A percentile compares a stretch with the other conserved stretches of the same genome.
phyloP scores from a whole-genome alignment of 2,113 vertebrate species.

The Motacilla tschutschensis region DNA sequence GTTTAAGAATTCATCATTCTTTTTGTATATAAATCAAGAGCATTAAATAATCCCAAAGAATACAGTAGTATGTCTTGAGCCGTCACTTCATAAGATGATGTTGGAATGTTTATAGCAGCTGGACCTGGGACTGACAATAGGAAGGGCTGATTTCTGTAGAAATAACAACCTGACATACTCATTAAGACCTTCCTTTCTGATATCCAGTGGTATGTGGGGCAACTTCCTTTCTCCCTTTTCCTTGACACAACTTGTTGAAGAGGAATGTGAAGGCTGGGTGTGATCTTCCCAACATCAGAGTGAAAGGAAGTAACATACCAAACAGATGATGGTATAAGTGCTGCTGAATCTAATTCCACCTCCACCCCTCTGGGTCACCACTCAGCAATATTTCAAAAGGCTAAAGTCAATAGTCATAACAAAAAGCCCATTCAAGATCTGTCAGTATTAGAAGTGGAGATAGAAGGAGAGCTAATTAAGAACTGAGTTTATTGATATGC shows the following conservation, averaged over 20 bases:
- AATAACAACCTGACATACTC: slow-evolving; percentile 46
- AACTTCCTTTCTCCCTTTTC: slow-evolving; percentile 65
- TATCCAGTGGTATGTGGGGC: slow-evolving; percentile 47
- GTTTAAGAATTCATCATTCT: not conserved
- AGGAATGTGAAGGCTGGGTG: slow-evolving; percentile 74
- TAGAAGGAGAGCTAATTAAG: slow-evolving; percentile 31
- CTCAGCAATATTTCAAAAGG: slow-evolving; percentile 68
- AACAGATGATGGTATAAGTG: slow-evolving; percentile 58
- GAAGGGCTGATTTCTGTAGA: slow-evolving; percentile 57
- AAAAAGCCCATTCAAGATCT: slow-evolving; percentile 26
- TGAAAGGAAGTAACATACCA: slow-evolving; percentile 77
- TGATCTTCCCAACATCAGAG: slow-evolving; percentile 71
- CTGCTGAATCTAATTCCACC: slow-evolving; percentile 54
- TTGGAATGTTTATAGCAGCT: not conserved
- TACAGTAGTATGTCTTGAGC: not conserved
- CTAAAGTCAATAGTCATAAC: slow-evolving; percentile 47
- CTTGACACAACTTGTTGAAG: slow-evolving; percentile 71
- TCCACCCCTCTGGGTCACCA: slow-evolving; percentile 66
- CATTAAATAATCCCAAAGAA: not conserved
- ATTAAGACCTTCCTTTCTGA: slow-evolving; percentile 70
- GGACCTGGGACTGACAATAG: slow-evolving; percentile 19
- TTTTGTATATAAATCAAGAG: not conserved
- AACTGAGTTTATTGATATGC: not conserved
- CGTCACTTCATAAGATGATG: not conserved
- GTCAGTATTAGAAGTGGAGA: slow-evolving; percentile 49